Percentiles rank a stretch among this genome's conserved stretches.
These are phyloP conservation scores for Trichacis sp. DNA, from an alignment of 2,888 invertebrate species.

Conservation along the genomic window DNA sequence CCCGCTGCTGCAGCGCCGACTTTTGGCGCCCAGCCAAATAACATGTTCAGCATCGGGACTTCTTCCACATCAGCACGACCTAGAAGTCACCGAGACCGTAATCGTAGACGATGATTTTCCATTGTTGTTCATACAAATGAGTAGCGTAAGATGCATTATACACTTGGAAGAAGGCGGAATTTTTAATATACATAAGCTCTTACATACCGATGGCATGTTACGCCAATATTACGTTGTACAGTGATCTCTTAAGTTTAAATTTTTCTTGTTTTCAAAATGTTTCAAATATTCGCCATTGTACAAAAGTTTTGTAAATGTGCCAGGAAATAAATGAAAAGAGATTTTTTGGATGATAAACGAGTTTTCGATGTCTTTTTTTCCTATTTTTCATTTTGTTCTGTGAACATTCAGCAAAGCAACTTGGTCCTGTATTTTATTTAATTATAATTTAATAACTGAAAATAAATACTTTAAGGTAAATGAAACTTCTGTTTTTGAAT, in stretches of 20 bases:
- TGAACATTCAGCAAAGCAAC: too few species aligned
- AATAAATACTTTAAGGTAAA: too few species aligned
- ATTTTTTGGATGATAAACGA: slow-evolving; percentile 22
- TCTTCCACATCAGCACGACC: slow-evolving; percentile 67
- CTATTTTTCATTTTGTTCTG: too few species aligned
- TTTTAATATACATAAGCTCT: neutral
- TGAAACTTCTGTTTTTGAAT: too few species aligned
- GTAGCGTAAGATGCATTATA: too few species aligned
- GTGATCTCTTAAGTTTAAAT: slow-evolving; percentile 15
- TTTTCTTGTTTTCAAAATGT: slow-evolving; percentile 25
- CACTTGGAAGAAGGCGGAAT: neutral
- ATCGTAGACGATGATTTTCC: slow-evolving; percentile 67
- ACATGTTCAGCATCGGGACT: slow-evolving; percentile 71
- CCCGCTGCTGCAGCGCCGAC: slow-evolving; percentile 44
- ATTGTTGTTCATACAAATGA: slow-evolving; percentile 15
- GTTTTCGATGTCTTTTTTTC: too few species aligned
- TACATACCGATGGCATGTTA: neutral
- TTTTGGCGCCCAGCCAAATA: slow-evolving; percentile 27
- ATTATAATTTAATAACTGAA: too few species aligned
- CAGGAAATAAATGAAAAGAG: slow-evolving; percentile 31
- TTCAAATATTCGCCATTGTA: slow-evolving; percentile 37
- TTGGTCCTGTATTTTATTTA: too few species aligned
- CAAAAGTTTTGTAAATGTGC: slow-evolving; percentile 43
- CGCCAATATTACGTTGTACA: neutral
- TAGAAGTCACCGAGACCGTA: slow-evolving; percentile 62